phyloP scores from a whole-genome alignment of 2,113 vertebrate species.

The Acrocephalus kingi region DNA sequence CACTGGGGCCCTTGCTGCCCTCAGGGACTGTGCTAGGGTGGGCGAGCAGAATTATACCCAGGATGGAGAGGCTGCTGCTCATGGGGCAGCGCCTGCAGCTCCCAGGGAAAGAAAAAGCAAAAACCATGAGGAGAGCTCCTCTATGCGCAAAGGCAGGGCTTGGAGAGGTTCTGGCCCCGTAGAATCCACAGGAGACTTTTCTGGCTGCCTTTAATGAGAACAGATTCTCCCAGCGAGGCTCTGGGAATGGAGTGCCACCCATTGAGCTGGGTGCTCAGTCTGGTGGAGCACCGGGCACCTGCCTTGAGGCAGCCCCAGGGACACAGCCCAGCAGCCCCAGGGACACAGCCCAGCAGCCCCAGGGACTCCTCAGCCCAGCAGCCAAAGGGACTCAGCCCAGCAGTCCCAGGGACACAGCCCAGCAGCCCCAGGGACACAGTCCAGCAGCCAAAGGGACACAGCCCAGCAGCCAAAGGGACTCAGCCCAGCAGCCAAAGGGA shows the following conservation, averaged over 20 bases:
- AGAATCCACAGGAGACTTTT: not conserved
- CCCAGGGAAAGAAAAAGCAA: not conserved
- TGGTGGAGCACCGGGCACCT: not conserved
- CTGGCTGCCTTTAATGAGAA: fast-evolving
- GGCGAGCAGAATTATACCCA: fast-evolving
- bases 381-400: too few relatives aligned
- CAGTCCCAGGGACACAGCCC: too few relatives aligned
- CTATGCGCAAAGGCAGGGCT: not conserved
- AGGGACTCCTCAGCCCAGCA: too few relatives aligned
- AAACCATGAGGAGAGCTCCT: fast-evolving
- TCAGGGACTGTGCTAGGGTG: fast-evolving
- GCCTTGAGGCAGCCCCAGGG: not conserved
- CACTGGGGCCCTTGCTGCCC: not conserved
- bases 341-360: not conserved
- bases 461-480: too few relatives aligned
- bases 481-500: too few relatives aligned
- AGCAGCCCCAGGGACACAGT: too few relatives aligned
- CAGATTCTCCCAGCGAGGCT: fast-evolving
- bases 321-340: not conserved
- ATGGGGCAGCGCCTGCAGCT: not conserved
- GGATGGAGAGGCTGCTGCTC: not conserved
- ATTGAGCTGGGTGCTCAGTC: fast-evolving
- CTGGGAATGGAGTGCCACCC: not conserved
- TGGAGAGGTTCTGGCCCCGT: not conserved
- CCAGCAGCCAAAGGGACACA: too few relatives aligned